phyloP scores from a whole-genome alignment of 2,888 invertebrate species.

The Drosophila testacea region DNA sequence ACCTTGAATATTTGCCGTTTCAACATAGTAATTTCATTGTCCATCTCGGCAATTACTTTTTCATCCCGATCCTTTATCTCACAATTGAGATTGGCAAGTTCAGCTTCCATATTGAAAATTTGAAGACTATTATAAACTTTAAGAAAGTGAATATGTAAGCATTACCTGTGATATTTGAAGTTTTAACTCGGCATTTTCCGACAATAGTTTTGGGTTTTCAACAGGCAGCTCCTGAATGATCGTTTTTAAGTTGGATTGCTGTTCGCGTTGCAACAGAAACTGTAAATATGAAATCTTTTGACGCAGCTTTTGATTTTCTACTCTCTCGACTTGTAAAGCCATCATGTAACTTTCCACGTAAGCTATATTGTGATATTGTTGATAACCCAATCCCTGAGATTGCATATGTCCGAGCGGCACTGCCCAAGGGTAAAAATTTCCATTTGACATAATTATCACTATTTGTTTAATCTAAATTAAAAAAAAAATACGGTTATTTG shows the following conservation, averaged over 20 bases:
- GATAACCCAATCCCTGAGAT: neutral
- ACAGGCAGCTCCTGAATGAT: neutral
- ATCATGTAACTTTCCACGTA: neutral
- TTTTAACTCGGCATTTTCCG: neutral
- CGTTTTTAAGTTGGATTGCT: neutral
- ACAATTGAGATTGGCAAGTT: neutral
- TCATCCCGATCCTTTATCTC: neutral
- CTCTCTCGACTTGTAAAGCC: neutral
- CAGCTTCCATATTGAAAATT: constrained; percentile 16
- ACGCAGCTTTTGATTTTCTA: neutral
- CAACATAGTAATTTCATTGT: neutral
- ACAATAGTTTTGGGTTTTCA: neutral
- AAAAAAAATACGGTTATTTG: too few relatives aligned
- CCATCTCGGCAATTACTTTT: neutral
- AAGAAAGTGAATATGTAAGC: too few relatives aligned
- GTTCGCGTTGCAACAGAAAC: neutral
- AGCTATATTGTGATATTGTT: neutral
- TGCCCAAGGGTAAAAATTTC: neutral
- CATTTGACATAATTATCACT: neutral
- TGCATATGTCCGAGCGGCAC: neutral
- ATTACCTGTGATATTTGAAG: constrained; percentile 6
- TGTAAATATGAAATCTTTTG: neutral
- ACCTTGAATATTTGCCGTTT: too few relatives aligned
- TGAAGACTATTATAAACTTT: neutral
- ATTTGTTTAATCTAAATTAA: neutral